Evolutionary conservation across 2,888 invertebrate genomes (phyloP), one percentile per base, ranked within the genome.

Genomic region (Nomada lathburiana): DNA sequence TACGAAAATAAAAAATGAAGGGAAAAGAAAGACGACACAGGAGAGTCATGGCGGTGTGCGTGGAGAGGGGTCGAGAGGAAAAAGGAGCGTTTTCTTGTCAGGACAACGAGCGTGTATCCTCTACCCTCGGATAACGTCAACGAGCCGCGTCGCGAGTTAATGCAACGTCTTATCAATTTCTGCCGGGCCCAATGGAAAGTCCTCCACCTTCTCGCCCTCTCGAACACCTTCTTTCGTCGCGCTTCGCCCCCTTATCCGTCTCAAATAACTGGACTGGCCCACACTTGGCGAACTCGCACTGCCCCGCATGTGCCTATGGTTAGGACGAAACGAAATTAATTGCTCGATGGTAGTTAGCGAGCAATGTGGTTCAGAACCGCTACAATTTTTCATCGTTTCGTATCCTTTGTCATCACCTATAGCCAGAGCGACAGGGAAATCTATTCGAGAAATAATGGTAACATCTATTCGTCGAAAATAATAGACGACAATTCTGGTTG

Each of bases 201-300:
- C 62, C 64, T 79, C 69, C 62, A 57, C 64, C 79, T 68, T 75
- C 77, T 62, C 70, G 62, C 75, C 80, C 73, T 74, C 79, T 68
- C 76, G 73, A 18, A 59, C 52, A 65, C 62, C 71, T 82, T 72
- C 65, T 74, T 65, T 71, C 67, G 42, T 81, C 71, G 62, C 47
- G 57, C 63, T 26, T 26, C 18, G 60, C 10, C 81, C 82, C 78
- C 77, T 90, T 88, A 88, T 88, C 88, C 88, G 78, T 86, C 84
- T 87, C 83, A 78, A 87, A 85, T 89, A 90, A 90, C 90, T 89
- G 87, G 89, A 90, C 86, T 90, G 90, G 90, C 89, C 90, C 90
- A 90, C 90, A 89, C 90, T 87, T 76, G 83, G 79, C 80, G 88
- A 81, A 65, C 84, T 69, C 53, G 65, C 72, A 53, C 85, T 10